Evolutionary conservation across 35 echinoderm and acorn worm genomes (phyloP).

Genomic region (Stichopus chloronotus): DNA sequence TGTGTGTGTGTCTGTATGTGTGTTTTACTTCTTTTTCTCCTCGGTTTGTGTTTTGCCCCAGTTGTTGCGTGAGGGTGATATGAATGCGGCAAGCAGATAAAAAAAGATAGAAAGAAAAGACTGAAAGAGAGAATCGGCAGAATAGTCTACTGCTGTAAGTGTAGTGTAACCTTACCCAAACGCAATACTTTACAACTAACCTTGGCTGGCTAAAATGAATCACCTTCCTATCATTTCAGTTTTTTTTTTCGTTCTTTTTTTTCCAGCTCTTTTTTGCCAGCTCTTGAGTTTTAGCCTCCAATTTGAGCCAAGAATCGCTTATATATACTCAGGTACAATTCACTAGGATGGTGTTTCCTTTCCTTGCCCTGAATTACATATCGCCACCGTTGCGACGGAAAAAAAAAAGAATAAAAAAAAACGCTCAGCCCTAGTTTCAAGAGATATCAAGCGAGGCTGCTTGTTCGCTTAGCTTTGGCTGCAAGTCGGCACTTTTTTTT

Average conservation of each 20-base stretch:
- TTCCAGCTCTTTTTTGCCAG: neutral
- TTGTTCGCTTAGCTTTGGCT: neutral
- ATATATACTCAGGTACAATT: slow-evolving; percentile 26
- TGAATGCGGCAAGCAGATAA: neutral
- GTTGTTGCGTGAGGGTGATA: slow-evolving; percentile 13
- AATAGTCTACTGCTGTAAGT: neutral
- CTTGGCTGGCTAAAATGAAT: slow-evolving; percentile 46
- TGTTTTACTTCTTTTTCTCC: neutral
- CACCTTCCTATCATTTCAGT: slow-evolving; percentile 1
- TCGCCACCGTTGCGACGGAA: neutral
- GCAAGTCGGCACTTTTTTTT: neutral
- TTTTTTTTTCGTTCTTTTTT: neutral
- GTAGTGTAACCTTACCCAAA: neutral
- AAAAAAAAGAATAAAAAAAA: neutral
- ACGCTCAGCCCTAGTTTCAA: neutral
- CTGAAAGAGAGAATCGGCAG: neutral
- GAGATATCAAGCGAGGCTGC: neutral
- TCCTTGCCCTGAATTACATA: slow-evolving; percentile 34
- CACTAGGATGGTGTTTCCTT: slow-evolving; percentile 17
- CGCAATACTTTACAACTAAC: neutral
- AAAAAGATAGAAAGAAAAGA: too few species aligned
- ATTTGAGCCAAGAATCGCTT: slow-evolving; percentile 1
- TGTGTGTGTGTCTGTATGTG: neutral
- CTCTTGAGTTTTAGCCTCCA: slow-evolving; percentile 43
- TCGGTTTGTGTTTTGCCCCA: slow-evolving; percentile 30